A percentile compares a stretch with the other conserved stretches of the same genome.
Conservation (phyloP, 2,113 vertebrate species). For the Deroptyus accipitrinus region DNA sequence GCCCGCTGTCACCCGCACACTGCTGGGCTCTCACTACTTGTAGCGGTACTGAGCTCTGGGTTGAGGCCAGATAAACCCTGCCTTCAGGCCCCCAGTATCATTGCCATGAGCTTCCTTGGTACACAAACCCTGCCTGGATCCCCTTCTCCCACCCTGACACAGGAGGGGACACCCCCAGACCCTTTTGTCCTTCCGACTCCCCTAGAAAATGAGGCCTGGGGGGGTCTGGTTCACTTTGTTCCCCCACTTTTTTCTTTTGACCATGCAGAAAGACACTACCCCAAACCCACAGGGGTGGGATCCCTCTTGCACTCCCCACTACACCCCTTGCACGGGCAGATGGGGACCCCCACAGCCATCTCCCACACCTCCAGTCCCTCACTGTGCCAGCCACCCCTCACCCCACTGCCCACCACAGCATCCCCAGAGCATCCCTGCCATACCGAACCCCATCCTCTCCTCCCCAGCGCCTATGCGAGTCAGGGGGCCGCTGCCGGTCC, state of each 20-base stretch:
- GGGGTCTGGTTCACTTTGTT: rapidly evolving
- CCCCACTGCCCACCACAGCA: neutral
- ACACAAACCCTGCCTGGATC: neutral
- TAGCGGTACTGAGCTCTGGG: neutral
- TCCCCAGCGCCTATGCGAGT: too few relatives aligned
- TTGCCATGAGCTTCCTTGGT: neutral
- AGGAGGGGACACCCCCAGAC: neutral
- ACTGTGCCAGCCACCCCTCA: rapidly evolving
- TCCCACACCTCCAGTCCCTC: neutral
- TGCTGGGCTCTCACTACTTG: neutral
- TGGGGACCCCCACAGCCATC: neutral
- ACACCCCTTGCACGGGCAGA: rapidly evolving
- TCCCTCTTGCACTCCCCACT: too few relatives aligned
- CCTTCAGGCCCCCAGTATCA: neutral
- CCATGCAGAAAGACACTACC: neutral
- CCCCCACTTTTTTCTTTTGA: neutral
- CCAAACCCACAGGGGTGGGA: neutral
- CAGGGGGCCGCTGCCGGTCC: neutral
- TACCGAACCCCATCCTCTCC: neutral
- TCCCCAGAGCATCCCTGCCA: neutral
- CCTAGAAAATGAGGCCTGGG: rapidly evolving
- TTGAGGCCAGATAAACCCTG: neutral
- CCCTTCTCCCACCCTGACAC: neutral
- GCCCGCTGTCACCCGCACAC: neutral
- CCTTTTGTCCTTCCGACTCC: neutral